These are phyloP conservation scores for Crocallis elinguaria DNA, from an alignment of 2,888 invertebrate genomes.

Conservation along the genomic window DNA sequence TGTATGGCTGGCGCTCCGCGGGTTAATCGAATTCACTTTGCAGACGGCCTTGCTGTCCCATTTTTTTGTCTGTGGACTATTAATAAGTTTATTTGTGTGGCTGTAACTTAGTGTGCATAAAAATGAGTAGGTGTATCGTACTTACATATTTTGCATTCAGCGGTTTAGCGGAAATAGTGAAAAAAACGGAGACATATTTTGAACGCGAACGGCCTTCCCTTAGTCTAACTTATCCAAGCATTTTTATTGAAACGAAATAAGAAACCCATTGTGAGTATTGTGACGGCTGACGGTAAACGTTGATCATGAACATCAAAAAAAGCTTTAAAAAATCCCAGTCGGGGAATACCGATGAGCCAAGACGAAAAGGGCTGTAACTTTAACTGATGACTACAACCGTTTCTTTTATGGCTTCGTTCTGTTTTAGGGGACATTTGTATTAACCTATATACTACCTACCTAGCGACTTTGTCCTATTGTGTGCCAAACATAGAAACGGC, in stretches of 20 bases:
- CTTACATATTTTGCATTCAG: too few relatives aligned
- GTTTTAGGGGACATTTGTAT: constrained; percentile 33
- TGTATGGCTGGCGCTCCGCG: too few relatives aligned
- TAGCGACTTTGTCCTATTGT: constrained; percentile 18
- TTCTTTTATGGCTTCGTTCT: constrained; percentile 35
- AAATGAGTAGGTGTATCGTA: too few relatives aligned
- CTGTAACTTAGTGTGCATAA: too few relatives aligned
- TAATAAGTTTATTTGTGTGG: too few relatives aligned
- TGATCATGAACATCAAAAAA: constrained; percentile 37
- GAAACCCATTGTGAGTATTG: constrained; percentile 12
- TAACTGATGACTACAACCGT: constrained; percentile 37
- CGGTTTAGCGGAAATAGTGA: too few relatives aligned
- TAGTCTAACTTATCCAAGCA: too few relatives aligned
- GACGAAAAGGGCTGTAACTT: constrained; percentile 39
- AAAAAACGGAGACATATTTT: too few relatives aligned
- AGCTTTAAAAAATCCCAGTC: constrained; percentile 32
- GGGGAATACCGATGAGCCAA: constrained; percentile 36
- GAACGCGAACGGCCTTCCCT: too few relatives aligned
- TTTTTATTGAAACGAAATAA: constrained; percentile 14
- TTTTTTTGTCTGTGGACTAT: too few relatives aligned
- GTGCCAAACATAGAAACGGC: constrained; percentile 9
- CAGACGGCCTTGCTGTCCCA: too few relatives aligned
- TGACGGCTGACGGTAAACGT: constrained; percentile 28
- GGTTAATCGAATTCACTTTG: too few relatives aligned
- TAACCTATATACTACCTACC: constrained; percentile 19